Evolutionary conservation across 2,797 vertebrate genomes (phyloP), one percentile per base, ranked within the genome.

Genomic region (Enteromius anoplus): DNA sequence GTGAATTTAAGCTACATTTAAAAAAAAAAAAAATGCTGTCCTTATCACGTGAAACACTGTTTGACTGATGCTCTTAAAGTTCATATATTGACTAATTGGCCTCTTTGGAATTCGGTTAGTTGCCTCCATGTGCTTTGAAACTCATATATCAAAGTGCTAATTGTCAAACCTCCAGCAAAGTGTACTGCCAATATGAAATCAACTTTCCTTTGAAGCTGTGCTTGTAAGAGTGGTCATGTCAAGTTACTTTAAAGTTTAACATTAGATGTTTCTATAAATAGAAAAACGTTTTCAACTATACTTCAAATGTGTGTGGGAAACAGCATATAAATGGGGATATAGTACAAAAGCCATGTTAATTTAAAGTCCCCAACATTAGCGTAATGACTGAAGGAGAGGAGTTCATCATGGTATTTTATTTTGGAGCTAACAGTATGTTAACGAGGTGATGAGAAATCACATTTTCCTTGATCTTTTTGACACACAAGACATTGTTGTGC

Each of bases 141-240:
- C 47, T 5, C 15, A 84, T 26, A 84, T 78, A 84, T 84, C 83
- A 84, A 84, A 80, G 83, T 80, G 23, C 47, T 72, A 84, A 66
- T 72, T 75, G 58, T 75, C 77, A 73, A 72, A 55, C 60, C 69
- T 55, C 29, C 11, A 65, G 71, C 42, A 80, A 47, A 45, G 34
- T 77, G 34, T 80, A 73, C 76, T 34, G 68, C 55, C 75, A 77
- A 62, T 77, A 45, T 62, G 5, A 45, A 62, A 60, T 29, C 75
- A 11, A 47, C 37, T 62, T 62, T 62, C 15, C 37, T 77, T 77
- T 77, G 75, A 77, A 64, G 75, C 55, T 58, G 51, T 26, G 3
- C 72, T 80, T 47, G 19, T n/a, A 69, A 49, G 73, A 78, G 73
- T 70, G 51, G 60, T 77, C 66, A 53, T 15, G 10, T 66, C 77